phyloP scores from a whole-genome alignment of 2,797 vertebrate species.

The Platyrinchus mystaceus region DNA sequence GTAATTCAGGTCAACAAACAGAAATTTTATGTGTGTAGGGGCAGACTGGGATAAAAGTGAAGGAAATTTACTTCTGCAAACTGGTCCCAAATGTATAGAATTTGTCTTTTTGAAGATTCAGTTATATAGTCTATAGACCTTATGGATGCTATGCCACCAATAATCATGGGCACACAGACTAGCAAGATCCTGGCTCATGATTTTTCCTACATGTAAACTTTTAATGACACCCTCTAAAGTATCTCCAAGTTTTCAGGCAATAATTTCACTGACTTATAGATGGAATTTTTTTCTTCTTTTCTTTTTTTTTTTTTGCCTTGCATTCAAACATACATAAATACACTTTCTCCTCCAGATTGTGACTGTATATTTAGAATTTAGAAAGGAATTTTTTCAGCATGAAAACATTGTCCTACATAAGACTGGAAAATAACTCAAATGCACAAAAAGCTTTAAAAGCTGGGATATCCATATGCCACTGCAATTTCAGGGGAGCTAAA shows the following conservation, averaged over 20 bases:
- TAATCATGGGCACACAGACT: not conserved
- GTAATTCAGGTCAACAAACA: not conserved
- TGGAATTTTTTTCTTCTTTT: not conserved
- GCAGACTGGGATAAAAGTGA: not conserved
- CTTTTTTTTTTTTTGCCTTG: not conserved
- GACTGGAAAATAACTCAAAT: not conserved
- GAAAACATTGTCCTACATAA: accelerated
- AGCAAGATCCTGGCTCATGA: not conserved
- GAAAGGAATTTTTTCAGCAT: not conserved
- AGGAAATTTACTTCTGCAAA: not conserved
- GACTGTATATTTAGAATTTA: not conserved
- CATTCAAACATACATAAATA: not conserved
- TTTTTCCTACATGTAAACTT: not conserved
- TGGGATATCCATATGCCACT: not conserved
- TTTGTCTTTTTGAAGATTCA: not conserved
- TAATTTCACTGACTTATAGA: not conserved
- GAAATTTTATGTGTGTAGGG: not conserved
- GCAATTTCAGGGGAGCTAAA: not conserved
- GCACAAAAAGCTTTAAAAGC: not conserved
- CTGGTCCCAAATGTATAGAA: not conserved
- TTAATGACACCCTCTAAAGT: not conserved
- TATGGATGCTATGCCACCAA: not conserved
- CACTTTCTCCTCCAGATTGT: not conserved
- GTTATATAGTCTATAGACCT: not conserved
- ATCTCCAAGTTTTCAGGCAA: not conserved